phyloP scores from a whole-genome alignment of 1,140 invertebrate species.

The Neomicropteryx cornuta region DNA sequence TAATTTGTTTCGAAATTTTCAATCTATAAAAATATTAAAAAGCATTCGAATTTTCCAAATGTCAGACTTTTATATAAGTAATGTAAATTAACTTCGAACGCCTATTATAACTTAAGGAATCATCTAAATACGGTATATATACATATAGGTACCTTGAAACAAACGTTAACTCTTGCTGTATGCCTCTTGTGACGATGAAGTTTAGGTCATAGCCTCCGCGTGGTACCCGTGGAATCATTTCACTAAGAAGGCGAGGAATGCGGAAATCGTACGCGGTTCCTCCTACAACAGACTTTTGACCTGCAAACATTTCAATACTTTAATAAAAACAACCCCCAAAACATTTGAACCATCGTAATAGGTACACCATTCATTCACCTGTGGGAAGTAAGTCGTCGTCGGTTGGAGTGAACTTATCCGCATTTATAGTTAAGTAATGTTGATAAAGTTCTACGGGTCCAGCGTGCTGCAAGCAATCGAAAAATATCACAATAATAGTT shows the following conservation, averaged over 20 bases:
- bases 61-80: background rate
- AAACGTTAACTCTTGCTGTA: slow-evolving; percentile 28
- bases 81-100: background rate
- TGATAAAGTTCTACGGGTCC: slow-evolving; percentile 43
- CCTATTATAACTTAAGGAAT: background rate
- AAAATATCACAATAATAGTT: too few species aligned
- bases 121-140: too few species aligned
- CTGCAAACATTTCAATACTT: too few species aligned
- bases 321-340: too few species aligned
- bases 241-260: slow-evolving; percentile 39
- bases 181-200: slow-evolving; percentile 49
- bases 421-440: slow-evolving; percentile 56
- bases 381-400: too few species aligned
- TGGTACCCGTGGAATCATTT: slow-evolving; percentile 30
- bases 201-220: slow-evolving; percentile 68
- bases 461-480: too few species aligned
- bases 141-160: slow-evolving; percentile 29
- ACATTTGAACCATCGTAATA: too few species aligned
- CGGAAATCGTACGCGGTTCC: slow-evolving; percentile 61
- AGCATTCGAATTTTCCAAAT: too few species aligned
- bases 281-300: slow-evolving; percentile 41
- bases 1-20: too few species aligned
- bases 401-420: too few species aligned
- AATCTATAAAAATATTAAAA: too few species aligned
- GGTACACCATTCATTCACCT: too few species aligned